Conservation (phyloP, 2,888 invertebrate species). For the Tetramorium bicarinatum region DNA sequence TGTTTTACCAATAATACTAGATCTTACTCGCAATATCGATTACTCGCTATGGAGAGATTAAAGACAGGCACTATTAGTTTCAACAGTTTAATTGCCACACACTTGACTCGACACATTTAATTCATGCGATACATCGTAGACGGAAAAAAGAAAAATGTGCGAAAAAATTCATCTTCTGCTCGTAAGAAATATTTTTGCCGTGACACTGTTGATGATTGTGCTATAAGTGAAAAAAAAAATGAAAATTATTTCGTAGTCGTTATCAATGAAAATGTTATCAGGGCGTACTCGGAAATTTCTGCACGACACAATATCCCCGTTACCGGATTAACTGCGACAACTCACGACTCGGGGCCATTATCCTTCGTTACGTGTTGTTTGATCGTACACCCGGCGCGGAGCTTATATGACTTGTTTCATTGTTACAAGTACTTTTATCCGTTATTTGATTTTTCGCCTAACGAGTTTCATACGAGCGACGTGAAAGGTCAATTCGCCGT, state of each 20-base stretch:
- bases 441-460: constrained; percentile 42
- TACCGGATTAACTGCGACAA: constrained; percentile 53
- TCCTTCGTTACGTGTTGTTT: constrained; percentile 49
- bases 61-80: background rate
- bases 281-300: constrained; percentile 23
- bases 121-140: background rate
- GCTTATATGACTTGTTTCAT: constrained; percentile 46
- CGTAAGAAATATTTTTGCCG: background rate
- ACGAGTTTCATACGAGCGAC: constrained; percentile 25
- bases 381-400: background rate
- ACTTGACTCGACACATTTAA: background rate
- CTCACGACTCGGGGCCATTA: constrained; percentile 49
- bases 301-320: constrained; percentile 46
- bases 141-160: background rate
- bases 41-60: background rate
- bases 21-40: constrained; percentile 47
- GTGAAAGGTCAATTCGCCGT: constrained; percentile 8
- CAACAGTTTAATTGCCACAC: background rate
- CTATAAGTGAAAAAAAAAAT: background rate
- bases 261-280: constrained; percentile 48
- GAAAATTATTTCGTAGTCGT: constrained; percentile 18
- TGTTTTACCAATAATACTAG: constrained; percentile 14
- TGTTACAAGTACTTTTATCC: constrained; percentile 23
- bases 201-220: background rate
- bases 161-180: background rate